phyloP scores from a whole-genome alignment of 2,113 vertebrate genomes.

The Dipodomys stephensi region DNA sequence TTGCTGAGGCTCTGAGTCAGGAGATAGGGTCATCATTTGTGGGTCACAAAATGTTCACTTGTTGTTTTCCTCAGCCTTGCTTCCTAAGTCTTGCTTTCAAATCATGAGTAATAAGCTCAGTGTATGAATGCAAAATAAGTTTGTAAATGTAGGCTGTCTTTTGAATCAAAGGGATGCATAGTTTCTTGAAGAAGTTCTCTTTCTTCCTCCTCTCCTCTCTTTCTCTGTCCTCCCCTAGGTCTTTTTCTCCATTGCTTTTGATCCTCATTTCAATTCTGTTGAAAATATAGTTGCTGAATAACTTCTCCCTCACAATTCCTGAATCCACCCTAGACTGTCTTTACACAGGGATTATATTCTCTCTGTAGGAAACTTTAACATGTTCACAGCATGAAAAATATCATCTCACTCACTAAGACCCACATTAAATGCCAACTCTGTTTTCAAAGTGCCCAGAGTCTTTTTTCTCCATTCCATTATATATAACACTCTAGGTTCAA shows the following conservation, averaged over 20 bases:
- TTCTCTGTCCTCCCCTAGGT: not conserved
- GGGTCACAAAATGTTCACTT: fast-evolving
- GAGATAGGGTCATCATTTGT: not conserved
- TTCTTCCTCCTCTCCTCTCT: not conserved
- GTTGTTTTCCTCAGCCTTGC: not conserved
- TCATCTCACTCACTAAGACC: not conserved
- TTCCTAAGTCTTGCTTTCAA: not conserved
- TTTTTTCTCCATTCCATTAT: not conserved
- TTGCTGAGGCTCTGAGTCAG: not conserved
- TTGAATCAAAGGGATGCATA: not conserved
- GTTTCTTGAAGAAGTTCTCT: not conserved
- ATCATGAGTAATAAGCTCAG: not conserved
- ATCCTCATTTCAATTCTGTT: not conserved
- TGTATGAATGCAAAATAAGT: not conserved
- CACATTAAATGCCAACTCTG: not conserved
- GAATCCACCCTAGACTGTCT: not conserved
- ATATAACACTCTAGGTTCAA: not conserved
- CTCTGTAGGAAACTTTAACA: not conserved
- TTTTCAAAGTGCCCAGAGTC: not conserved
- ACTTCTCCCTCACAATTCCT: not conserved
- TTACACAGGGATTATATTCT: not conserved
- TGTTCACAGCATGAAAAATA: not conserved
- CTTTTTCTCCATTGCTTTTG: not conserved
- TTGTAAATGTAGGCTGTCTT: not conserved
- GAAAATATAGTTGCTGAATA: not conserved